These are phyloP conservation scores for Hemicrepidius hirtus DNA, from an alignment of 2,888 invertebrate species.

Conservation along the genomic window DNA sequence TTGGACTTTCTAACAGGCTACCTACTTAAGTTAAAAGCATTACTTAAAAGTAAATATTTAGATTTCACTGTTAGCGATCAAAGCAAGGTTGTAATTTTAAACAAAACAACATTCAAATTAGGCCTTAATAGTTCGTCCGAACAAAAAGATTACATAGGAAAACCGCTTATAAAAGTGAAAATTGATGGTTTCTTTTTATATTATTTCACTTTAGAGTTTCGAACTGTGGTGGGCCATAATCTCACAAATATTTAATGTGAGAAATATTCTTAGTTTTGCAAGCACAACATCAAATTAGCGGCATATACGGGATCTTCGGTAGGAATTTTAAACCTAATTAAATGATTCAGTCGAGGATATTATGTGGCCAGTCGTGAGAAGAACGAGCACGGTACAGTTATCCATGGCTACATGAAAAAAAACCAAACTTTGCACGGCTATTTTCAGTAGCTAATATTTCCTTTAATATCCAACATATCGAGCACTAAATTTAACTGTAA, in stretches of 20 bases:
- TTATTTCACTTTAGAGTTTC: not conserved
- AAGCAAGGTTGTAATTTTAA: slow-evolving; percentile 9
- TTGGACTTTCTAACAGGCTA: not conserved
- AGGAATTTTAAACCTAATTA: slow-evolving; percentile 40
- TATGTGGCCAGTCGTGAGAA: slow-evolving; percentile 40
- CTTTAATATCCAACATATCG: slow-evolving; percentile 18
- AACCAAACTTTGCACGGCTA: not conserved
- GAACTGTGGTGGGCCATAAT: slow-evolving; percentile 3
- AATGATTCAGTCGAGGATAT: slow-evolving; percentile 22
- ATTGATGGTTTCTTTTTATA: slow-evolving; percentile 5
- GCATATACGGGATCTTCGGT: slow-evolving; percentile 22
- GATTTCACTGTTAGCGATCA: slow-evolving; percentile 14
- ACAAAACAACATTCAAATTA: slow-evolving; percentile 24
- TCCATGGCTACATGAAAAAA: slow-evolving; percentile 13
- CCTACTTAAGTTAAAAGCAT: not conserved
- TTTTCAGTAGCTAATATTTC: slow-evolving; percentile 15
- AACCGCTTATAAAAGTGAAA: slow-evolving; percentile 21
- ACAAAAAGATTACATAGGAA: slow-evolving; percentile 20
- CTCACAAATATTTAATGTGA: slow-evolving; percentile 32
- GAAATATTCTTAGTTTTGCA: slow-evolving; percentile 25
- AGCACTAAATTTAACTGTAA: slow-evolving; percentile 15
- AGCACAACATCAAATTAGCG: slow-evolving; percentile 33
- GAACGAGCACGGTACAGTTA: slow-evolving; percentile 33
- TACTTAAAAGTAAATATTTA: slow-evolving; percentile 21
- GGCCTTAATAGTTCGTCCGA: slow-evolving; percentile 14